These are phyloP conservation scores for Solenopsis fugax DNA, from an alignment of 1,140 invertebrate genomes.

Conservation along the genomic window DNA sequence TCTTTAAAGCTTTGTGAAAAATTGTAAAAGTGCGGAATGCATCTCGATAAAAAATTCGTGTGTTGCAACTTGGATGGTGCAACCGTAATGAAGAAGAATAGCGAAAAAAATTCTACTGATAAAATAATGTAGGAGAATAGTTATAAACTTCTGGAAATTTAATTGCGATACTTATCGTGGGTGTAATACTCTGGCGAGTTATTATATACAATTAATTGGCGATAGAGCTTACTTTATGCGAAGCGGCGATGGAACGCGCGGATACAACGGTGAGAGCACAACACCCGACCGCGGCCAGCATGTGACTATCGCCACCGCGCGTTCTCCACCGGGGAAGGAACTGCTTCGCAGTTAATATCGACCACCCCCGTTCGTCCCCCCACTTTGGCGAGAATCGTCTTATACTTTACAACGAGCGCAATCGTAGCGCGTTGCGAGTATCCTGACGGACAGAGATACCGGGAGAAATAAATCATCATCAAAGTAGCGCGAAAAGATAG, in stretches of 20 bases:
- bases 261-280: slow-evolving; percentile 8
- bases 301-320: slow-evolving; percentile 80
- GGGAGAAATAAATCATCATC: slow-evolving; percentile 12
- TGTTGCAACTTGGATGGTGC: not conserved
- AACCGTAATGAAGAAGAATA: not conserved
- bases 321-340: slow-evolving; percentile 73
- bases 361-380: slow-evolving; percentile 75
- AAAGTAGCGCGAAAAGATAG: not conserved
- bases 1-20: not conserved
- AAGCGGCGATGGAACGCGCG: slow-evolving; percentile 1
- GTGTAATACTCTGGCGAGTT: not conserved
- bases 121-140: not conserved
- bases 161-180: slow-evolving; percentile 1
- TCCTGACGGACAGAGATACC: not conserved
- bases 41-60: not conserved
- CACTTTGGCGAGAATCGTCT: slow-evolving; percentile 72
- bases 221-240: slow-evolving; percentile 4
- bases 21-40: not conserved
- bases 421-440: not conserved
- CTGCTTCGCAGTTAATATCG: slow-evolving; percentile 81
- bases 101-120: not conserved
- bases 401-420: slow-evolving; percentile 40
- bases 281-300: slow-evolving; percentile 75
- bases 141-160: not conserved
- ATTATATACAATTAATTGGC: not conserved